Evolutionary conservation across 2,113 vertebrate species (phyloP).

Genomic region (Sialia sialis): DNA sequence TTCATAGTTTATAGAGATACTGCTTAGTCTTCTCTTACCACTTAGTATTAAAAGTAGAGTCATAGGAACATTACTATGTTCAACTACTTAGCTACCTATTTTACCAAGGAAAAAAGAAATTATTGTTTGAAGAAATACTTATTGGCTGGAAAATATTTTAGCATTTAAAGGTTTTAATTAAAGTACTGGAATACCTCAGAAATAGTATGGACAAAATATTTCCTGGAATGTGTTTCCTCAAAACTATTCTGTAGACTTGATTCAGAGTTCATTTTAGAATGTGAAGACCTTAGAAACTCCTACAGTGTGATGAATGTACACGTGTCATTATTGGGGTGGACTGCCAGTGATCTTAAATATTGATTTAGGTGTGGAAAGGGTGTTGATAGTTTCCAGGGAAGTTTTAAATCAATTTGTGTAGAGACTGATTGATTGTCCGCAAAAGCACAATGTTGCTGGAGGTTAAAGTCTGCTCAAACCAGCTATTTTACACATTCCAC

Average conservation of each 20-base stretch:
- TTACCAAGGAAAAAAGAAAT: not conserved
- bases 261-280: not conserved
- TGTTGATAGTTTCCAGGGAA: slow-evolving; percentile 38
- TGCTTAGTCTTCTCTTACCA: not conserved
- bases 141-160: slow-evolving; percentile 22
- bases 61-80: not conserved
- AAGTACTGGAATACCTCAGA: not conserved
- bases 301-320: not conserved
- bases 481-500: not conserved
- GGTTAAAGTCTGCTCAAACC: slow-evolving; percentile 5
- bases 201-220: not conserved
- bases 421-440: slow-evolving; percentile 36
- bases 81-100: not conserved
- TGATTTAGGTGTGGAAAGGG: slow-evolving; percentile 45
- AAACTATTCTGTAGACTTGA: not conserved
- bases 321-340: slow-evolving; percentile 21
- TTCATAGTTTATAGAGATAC: not conserved
- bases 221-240: slow-evolving; percentile 2
- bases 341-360: slow-evolving; percentile 1
- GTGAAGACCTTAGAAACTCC: not conserved
- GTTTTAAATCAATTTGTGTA: slow-evolving; percentile 38
- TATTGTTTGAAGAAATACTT: slow-evolving; percentile 9
- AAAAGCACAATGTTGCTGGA: not conserved
- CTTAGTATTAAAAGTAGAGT: not conserved
- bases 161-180: slow-evolving; percentile 3